Base-by-base conservation (phyloP, 2,113 vertebrate genomes). In the Solea solea region DNA sequence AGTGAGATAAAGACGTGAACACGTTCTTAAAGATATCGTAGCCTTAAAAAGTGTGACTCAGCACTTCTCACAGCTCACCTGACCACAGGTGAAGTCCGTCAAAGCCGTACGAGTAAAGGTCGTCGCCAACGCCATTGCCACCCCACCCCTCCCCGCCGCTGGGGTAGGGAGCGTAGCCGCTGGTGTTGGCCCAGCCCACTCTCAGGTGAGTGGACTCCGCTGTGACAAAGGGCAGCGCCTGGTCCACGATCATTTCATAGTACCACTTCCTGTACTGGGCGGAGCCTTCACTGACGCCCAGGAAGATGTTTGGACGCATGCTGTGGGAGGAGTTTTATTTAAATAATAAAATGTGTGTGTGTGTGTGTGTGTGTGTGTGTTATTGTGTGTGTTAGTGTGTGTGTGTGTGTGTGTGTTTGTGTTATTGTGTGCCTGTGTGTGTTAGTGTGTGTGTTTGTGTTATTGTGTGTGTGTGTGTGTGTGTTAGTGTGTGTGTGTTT, bases 211-310 rank as follows among this genome's bases (percentile, higher is more conserved):
- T 97, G 4, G 97, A 94, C 76, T 98, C 96, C 1, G 97, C 95
- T 0, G 97, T 98, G 78, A 98, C 92, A 8, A 98, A 98, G 0
- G 96, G 95, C 60, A 95, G 89, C 0, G 93, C 93, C n/a, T 96
- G 92, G 81, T 99, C 97, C 88, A 98, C 95, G 57, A 97, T 97
- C 69, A 99, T 87, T 44, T 99, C 97, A 9, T 96, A 99, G 87
- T 99, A 99, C 97, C 97, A 99, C 84, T 97, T 98, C 84, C 85
- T 95, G 89, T 98, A 99, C 51, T 99, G 97, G 14, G 97, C 97
- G 0, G 97, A 98, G 45, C 96, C 97, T 54, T 98, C 96, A 0
- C 96, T 97, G 84, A 98, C 94, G 0, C 97, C 96, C 88, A 99
- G 87, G 79, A 97, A 98, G 87, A 98, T 98, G 78, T 99, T 99